Evolutionary conservation across 2,797 vertebrate species (phyloP).

Genomic region (Chiropotes sagulatus): DNA sequence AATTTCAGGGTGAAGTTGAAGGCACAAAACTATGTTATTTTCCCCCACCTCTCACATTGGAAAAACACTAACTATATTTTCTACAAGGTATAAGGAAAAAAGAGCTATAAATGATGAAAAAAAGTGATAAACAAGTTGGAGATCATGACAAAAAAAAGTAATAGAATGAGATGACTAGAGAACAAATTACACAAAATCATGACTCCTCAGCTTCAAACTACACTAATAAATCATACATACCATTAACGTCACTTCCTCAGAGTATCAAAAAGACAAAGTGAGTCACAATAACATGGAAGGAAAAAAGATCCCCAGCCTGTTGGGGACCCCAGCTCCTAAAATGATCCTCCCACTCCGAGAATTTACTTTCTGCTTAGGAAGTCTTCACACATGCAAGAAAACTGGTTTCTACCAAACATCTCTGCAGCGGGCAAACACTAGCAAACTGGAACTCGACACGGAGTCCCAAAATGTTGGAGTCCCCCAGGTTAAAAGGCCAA

Average conservation of each 20-base stretch:
- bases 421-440: background rate
- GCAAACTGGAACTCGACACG: background rate
- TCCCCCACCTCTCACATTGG: background rate
- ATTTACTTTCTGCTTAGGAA: background rate
- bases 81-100: background rate
- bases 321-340: background rate
- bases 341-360: background rate
- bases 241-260: background rate
- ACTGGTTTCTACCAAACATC: background rate
- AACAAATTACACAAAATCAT: background rate
- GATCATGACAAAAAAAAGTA: background rate
- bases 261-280: background rate
- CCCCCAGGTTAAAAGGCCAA: background rate
- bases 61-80: background rate
- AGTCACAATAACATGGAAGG: background rate
- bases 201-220: background rate
- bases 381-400: background rate
- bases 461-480: background rate
- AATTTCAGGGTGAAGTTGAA: background rate
- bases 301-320: background rate
- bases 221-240: background rate
- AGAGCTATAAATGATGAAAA: background rate
- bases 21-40: background rate
- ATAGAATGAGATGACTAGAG: background rate
- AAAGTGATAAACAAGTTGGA: background rate